Evolutionary conservation across 2,113 vertebrate species (phyloP), one percentile per base, ranked within the genome.

Genomic region (Irena cyanogastra): DNA sequence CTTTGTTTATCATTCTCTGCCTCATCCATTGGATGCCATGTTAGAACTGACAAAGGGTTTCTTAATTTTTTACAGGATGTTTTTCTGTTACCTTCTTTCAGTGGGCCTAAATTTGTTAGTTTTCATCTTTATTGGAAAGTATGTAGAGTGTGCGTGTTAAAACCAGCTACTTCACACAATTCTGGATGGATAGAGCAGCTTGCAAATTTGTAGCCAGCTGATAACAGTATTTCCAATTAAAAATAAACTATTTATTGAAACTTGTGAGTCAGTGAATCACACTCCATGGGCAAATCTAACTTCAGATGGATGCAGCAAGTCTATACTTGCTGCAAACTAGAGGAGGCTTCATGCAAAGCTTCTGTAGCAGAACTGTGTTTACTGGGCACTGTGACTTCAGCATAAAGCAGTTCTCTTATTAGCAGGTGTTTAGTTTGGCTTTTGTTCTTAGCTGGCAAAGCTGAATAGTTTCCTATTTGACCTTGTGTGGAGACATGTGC

Each of bases 401-500:
- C 41, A 42, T 89, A 52, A 82, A 76, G 44, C 56, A 85, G 57
- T 68, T 84, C 37, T 56, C 61, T n/a, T 64, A 18, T n/a, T 79
- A 60, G 70, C 78, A 94, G 83, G 87, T 83, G 82, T 82, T 96
- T 68, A 41, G 41, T 76, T 87, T 90, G 90, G 52, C 90, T 75
- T 81, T 87, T 71, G 47, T 54, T 87, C 44, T 47, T 68, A 71
- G 44, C 70, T 61, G 26, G 70, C 78, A 76, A 79, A 87, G 63
- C 70, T 76, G 74, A 76, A 56, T 59, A n/a, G 44, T 85, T 95
- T 85, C 41, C 45, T 44, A 2, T 87, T 88, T 93, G 66, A 61
- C 61, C 78, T 76, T 69, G 27, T 7, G 44, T 64, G 49, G 53
- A 82, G 66, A 44, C 3, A 4, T 45, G 39, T 7, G 13, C 56